Evolutionary conservation across 2,888 invertebrate species (phyloP).

Genomic region (Agrochola lychnidis): DNA sequence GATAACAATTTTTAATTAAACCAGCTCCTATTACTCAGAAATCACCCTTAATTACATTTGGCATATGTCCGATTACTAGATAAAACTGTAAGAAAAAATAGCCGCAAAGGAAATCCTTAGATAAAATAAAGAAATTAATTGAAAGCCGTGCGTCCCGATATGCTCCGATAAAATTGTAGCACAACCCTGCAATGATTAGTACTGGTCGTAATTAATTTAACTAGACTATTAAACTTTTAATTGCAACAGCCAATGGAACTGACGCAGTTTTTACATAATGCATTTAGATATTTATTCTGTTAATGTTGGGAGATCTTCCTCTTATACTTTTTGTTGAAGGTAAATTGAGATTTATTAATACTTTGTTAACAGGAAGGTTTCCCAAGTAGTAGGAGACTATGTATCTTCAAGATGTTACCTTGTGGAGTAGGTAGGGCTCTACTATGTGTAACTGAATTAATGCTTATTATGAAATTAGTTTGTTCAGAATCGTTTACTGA

Average conservation of each 20-base stretch:
- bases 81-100: slow-evolving; percentile 25
- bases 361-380: slow-evolving; percentile 5
- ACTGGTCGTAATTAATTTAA: slow-evolving; percentile 57
- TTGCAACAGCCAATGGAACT: slow-evolving; percentile 34
- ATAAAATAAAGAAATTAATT: slow-evolving; percentile 50
- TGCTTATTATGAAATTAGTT: no score
- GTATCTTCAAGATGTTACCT: background rate
- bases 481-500: no score
- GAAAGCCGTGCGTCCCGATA: slow-evolving; percentile 24
- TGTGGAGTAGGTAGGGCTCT: background rate
- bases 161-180: slow-evolving; percentile 29
- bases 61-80: slow-evolving; percentile 39
- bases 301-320: slow-evolving; percentile 2
- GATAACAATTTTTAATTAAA: slow-evolving; percentile 21
- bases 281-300: slow-evolving; percentile 21
- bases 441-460: no score
- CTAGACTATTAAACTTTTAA: slow-evolving; percentile 49
- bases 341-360: slow-evolving; percentile 14
- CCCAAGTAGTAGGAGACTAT: background rate
- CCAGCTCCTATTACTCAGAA: slow-evolving; percentile 26
- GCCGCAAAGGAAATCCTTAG: slow-evolving; percentile 31
- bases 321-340: background rate
- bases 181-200: slow-evolving; percentile 50
- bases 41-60: slow-evolving; percentile 39
- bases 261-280: slow-evolving; percentile 35